phyloP scores from a whole-genome alignment of 2,797 vertebrate genomes.

The Gastrophryne carolinensis region DNA sequence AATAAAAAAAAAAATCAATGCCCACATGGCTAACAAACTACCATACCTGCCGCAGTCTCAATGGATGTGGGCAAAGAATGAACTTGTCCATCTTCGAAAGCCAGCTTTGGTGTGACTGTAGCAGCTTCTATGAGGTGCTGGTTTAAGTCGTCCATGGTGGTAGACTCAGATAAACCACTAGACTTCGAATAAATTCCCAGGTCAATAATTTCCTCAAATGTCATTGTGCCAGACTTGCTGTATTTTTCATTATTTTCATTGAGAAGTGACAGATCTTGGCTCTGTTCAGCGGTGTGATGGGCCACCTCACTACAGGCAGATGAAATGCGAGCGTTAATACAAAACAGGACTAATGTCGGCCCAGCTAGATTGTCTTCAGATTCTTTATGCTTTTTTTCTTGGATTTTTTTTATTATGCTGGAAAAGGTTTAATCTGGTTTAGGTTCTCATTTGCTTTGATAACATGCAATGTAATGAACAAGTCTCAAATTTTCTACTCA shows the following conservation, averaged over 20 bases:
- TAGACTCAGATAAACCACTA: constrained; percentile 61
- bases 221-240: constrained; percentile 77
- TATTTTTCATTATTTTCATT: constrained; percentile 68
- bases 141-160: constrained; percentile 67
- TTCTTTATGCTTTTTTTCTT: too few species aligned
- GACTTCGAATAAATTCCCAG: constrained; percentile 72
- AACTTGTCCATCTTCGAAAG: constrained; percentile 76
- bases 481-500: too few species aligned
- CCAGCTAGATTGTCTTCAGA: too few species aligned
- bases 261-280: constrained; percentile 60
- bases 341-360: too few species aligned
- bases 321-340: neutral
- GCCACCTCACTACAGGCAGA: neutral
- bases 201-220: constrained; percentile 79
- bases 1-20: too few species aligned
- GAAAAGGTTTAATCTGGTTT: too few species aligned
- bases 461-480: too few species aligned
- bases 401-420: too few species aligned
- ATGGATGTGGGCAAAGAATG: constrained; percentile 77
- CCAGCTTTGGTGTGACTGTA: constrained; percentile 66
- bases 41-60: constrained; percentile 82
- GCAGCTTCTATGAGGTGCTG: constrained; percentile 74
- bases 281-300: constrained; percentile 40
- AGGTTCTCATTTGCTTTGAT: too few species aligned
- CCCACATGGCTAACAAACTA: constrained; percentile 30